Percentiles rank a stretch among this genome's conserved stretches.
These are phyloP conservation scores for Enteromius unitaeniatus DNA, from an alignment of 2,797 vertebrate genomes.

Conservation along the genomic window DNA sequence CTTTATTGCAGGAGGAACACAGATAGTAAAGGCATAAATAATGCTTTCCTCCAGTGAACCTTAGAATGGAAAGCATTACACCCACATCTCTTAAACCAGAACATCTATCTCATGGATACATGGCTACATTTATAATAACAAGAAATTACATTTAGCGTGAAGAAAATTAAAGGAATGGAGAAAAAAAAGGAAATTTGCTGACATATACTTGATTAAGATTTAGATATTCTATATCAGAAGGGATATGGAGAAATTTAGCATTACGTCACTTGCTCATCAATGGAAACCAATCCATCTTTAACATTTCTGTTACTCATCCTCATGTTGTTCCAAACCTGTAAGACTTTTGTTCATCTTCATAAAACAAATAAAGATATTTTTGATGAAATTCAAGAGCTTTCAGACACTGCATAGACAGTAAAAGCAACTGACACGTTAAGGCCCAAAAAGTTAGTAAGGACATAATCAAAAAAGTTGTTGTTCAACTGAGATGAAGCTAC, in stretches of 20 bases:
- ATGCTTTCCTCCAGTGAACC: neutral
- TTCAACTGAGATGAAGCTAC: too few species aligned
- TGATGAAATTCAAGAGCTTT: too few species aligned
- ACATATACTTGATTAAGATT: neutral
- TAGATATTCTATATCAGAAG: neutral
- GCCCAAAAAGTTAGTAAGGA: too few species aligned
- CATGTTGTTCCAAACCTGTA: neutral
- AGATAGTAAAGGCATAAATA: conserved; percentile 17
- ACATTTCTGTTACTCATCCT: neutral
- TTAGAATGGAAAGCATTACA: conserved; percentile 4
- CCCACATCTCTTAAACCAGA: neutral
- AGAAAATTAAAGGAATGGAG: neutral
- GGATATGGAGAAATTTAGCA: neutral
- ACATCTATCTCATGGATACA: neutral
- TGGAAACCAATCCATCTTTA: neutral
- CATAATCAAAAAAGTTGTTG: too few species aligned
- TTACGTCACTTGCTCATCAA: neutral
- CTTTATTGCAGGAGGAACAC: conserved; percentile 26
- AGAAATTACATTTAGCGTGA: neutral
- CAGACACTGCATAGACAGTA: too few species aligned
- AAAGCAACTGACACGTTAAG: too few species aligned
- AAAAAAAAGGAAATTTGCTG: neutral
- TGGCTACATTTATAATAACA: neutral
- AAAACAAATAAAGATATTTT: neutral
- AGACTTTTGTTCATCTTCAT: neutral